Conservation (phyloP, 2,113 vertebrate species). For the Lanius collurio region DNA sequence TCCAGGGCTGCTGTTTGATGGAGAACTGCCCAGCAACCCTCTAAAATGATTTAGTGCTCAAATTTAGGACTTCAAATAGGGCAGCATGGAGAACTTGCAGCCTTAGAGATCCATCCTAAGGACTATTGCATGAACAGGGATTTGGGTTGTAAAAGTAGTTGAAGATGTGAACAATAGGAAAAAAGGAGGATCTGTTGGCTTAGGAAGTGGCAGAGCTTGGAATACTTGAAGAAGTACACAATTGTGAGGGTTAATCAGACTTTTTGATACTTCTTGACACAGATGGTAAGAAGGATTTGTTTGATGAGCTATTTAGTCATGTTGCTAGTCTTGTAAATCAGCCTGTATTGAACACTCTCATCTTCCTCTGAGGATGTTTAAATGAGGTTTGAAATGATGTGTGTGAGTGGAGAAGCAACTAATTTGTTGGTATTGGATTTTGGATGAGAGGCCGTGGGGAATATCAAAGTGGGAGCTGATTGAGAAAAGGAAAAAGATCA, state of each 20-base stretch:
- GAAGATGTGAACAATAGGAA: background rate
- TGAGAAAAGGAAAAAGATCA: background rate
- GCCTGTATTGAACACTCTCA: constrained; percentile 13
- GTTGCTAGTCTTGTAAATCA: constrained; percentile 41
- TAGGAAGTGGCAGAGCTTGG: background rate
- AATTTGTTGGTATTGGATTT: background rate
- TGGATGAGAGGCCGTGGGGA: background rate
- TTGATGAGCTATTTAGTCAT: constrained; percentile 52
- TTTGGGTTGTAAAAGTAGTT: background rate
- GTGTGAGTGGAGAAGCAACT: background rate
- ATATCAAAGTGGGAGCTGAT: background rate
- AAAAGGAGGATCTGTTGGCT: background rate
- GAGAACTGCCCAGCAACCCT: background rate
- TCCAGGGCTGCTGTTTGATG: background rate
- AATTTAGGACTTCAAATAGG: background rate
- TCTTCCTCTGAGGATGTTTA: background rate
- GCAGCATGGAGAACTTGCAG: background rate
- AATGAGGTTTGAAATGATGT: background rate
- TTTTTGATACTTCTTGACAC: constrained; percentile 13
- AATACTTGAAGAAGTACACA: background rate
- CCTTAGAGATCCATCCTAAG: background rate
- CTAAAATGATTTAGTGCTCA: background rate
- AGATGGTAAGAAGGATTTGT: constrained; percentile 24
- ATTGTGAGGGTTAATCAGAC: constrained; percentile 18
- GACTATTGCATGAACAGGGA: background rate